Base-by-base conservation (phyloP, 2,797 vertebrate genomes). In the Rhabdomys pumilio region DNA sequence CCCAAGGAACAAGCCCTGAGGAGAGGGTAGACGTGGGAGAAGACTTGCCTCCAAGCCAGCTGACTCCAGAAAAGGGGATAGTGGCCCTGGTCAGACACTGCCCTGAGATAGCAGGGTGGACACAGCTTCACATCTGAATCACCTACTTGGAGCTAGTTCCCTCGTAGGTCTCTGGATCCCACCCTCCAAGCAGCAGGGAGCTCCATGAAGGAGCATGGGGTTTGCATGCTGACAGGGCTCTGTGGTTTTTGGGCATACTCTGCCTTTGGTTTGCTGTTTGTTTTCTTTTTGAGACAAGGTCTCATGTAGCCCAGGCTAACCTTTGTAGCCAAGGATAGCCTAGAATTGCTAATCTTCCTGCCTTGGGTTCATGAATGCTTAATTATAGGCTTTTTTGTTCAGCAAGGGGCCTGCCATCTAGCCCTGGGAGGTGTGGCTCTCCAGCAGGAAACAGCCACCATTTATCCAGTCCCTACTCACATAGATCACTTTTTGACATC, bases 401-500 rank as follows among this genome's bases (percentile, higher is more conserved):
- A n/a, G 22, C 9, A 57, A 1, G 24, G 47, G 82, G 17, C 6
- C 53, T 95, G 72, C 65, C 11, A 22, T 82, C 53, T 6, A 6
- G 79, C 72, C 15, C 15, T 22, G 19, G 47, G 55, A 65, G 69
- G 59, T 47, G 38, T 63, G 15, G 65, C 44, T 65, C 80, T 95
- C 34, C 1, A 24, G 38, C 53, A 34, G 11, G n/a, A 90, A 96
- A 90, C 34, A 65, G 80, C 93, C 38, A 17, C 82, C 22, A 1
- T 81, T 72, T 67, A 61, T 50, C 72, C 53, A 8, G 65, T 29
- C 65, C 87, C 83, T 76, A 1, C 41, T 94, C 57, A 1, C 0
- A 7, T 9, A 63, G 84, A 86, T 69, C 59, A 26, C 67, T 86
- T 92, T 83, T 34, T 63, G 92, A 96, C 77, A 53, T n/a, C 67